Evolutionary conservation across 2,797 vertebrate genomes (phyloP).

Genomic region (Bufotes viridis): DNA sequence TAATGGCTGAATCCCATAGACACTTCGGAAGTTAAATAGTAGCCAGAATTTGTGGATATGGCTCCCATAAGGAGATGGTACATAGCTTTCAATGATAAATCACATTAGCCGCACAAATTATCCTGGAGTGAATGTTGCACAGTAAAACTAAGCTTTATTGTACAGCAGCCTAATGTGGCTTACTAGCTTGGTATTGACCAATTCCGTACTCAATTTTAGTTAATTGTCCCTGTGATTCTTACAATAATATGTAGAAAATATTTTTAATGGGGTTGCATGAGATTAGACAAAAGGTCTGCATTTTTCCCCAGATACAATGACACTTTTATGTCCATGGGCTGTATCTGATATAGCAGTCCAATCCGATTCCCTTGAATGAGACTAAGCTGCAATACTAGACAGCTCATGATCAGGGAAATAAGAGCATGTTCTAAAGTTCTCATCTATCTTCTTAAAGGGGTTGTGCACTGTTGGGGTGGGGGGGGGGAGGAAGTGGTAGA

Average conservation of each 20-base stretch:
- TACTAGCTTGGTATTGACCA: neutral
- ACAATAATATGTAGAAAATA: neutral
- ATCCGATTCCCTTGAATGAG: no score
- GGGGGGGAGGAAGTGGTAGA: no score
- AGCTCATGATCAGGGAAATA: no score
- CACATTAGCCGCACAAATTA: neutral
- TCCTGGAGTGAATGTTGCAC: neutral
- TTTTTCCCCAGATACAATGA: neutral
- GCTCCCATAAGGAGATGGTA: constrained; percentile 5
- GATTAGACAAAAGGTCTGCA: neutral
- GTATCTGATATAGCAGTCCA: no score
- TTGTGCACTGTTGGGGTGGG: no score
- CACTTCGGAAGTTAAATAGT: neutral
- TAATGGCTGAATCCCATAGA: neutral
- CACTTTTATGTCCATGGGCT: neutral
- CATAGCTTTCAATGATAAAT: neutral
- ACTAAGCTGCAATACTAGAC: no score
- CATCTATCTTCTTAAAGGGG: no score
- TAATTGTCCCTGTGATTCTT: neutral
- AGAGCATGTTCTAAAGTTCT: no score
- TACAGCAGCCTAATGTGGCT: neutral
- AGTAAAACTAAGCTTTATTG: neutral
- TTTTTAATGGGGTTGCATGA: neutral
- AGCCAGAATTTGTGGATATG: neutral
- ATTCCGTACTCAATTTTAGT: neutral